phyloP scores from a whole-genome alignment of 2,888 invertebrate genomes.

The Amorpha juglandis region DNA sequence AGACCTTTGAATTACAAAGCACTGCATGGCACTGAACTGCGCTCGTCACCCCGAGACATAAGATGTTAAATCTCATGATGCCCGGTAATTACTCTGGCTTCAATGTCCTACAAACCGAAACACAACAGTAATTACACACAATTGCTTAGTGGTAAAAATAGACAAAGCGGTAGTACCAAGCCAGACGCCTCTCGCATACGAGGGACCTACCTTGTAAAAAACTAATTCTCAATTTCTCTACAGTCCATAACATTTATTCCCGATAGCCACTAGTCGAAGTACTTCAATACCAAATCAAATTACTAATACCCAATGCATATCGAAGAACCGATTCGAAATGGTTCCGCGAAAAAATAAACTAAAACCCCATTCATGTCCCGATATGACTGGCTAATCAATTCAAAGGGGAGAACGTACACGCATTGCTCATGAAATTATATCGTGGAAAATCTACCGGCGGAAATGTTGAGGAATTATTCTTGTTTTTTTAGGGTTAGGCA shows the following conservation, averaged over 20 bases:
- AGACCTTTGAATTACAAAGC: no score
- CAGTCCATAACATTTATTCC: background rate
- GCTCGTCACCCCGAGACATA: no score
- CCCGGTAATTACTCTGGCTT: no score
- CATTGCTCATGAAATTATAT: conserved; percentile 81
- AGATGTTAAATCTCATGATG: no score
- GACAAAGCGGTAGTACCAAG: no score
- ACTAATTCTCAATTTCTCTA: no score
- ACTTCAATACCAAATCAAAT: conserved; percentile 34
- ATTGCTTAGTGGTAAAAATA: no score
- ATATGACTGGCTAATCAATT: conserved; percentile 81
- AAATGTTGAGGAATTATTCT: conserved; percentile 65
- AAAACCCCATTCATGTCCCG: conserved; percentile 73
- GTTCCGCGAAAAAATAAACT: conserved; percentile 59
- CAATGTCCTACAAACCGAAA: no score
- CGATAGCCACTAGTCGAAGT: conserved; percentile 7
- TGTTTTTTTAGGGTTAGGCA: conserved; percentile 38
- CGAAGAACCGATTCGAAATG: conserved; percentile 56
- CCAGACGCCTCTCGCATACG: no score
- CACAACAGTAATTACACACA: no score
- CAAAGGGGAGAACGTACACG: conserved; percentile 74
- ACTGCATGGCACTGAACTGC: no score
- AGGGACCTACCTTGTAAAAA: no score
- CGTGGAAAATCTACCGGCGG: conserved; percentile 74
- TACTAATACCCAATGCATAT: conserved; percentile 56